A percentile compares a stretch with the other conserved stretches of the same genome.
These are phyloP conservation scores for Ciconia stormi DNA, from an alignment of 2,113 vertebrate species.

Conservation along the genomic window DNA sequence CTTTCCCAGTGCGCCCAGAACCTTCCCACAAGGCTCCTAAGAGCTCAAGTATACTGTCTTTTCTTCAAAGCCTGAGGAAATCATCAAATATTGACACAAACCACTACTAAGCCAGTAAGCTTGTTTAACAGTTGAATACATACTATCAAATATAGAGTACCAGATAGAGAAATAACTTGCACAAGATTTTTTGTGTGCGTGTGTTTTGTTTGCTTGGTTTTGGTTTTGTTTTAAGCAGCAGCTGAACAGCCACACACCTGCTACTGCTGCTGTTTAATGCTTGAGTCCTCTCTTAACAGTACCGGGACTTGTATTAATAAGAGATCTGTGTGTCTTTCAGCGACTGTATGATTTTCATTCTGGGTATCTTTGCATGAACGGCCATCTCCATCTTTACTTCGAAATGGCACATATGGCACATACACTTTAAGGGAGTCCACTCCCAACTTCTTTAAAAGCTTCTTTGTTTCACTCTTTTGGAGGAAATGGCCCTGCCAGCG, in stretches of 20 bases:
- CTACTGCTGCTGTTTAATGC: not conserved
- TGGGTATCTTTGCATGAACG: not conserved
- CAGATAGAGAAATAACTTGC: not conserved
- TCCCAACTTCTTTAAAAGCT: not conserved
- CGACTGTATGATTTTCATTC: accelerated
- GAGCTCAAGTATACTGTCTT: not conserved
- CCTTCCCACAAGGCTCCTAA: not conserved
- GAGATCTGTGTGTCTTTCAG: not conserved
- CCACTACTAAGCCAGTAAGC: not conserved
- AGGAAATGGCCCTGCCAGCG: not conserved
- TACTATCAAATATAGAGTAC: not conserved
- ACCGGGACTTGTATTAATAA: not conserved
- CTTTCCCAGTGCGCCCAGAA: not conserved
- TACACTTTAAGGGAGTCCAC: not conserved
- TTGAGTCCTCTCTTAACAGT: not conserved
- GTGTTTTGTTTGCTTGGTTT: not conserved
- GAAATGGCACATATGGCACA: not conserved
- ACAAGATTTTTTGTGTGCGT: not conserved
- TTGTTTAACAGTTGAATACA: not conserved
- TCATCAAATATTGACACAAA: not conserved
- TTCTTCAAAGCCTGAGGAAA: not conserved
- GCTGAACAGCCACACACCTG: not conserved
- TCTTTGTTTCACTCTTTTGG: not conserved
- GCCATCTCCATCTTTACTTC: not conserved
- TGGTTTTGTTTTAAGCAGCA: not conserved